phyloP scores from a whole-genome alignment of 2,113 vertebrate genomes.

The Thamnophis sirtalis region DNA sequence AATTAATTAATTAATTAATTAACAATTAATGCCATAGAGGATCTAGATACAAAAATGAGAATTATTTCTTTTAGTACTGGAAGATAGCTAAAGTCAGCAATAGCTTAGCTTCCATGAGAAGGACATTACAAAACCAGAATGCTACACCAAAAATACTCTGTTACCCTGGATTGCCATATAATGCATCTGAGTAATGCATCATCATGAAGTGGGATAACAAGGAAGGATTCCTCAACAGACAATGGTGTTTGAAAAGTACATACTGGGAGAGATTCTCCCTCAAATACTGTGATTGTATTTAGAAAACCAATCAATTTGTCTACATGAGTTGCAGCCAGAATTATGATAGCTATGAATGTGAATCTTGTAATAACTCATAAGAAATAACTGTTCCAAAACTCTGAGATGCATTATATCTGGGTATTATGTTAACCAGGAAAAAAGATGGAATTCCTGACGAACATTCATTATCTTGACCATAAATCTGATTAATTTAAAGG shows the following conservation, averaged over 20 bases:
- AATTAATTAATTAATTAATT: no score
- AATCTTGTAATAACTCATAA: neutral
- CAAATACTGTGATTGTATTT: fast-evolving
- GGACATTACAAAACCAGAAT: neutral
- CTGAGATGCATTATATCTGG: neutral
- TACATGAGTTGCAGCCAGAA: neutral
- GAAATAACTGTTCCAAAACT: neutral
- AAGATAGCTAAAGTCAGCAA: neutral
- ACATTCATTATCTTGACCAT: neutral
- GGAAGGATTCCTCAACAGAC: neutral
- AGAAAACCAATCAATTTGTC: neutral
- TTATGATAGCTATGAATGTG: neutral
- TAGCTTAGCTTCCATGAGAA: neutral
- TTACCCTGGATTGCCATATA: neutral
- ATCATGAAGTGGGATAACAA: neutral
- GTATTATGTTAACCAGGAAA: neutral
- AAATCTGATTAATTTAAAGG: neutral
- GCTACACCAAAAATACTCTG: neutral
- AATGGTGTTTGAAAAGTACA: neutral
- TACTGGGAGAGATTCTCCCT: neutral
- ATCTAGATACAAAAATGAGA: neutral
- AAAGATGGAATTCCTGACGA: neutral
- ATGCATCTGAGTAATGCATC: neutral
- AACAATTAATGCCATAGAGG: no score
- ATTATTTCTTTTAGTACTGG: neutral